Base-by-base conservation (phyloP, 2,113 vertebrate genomes). In the Laterallus jamaicensis region DNA sequence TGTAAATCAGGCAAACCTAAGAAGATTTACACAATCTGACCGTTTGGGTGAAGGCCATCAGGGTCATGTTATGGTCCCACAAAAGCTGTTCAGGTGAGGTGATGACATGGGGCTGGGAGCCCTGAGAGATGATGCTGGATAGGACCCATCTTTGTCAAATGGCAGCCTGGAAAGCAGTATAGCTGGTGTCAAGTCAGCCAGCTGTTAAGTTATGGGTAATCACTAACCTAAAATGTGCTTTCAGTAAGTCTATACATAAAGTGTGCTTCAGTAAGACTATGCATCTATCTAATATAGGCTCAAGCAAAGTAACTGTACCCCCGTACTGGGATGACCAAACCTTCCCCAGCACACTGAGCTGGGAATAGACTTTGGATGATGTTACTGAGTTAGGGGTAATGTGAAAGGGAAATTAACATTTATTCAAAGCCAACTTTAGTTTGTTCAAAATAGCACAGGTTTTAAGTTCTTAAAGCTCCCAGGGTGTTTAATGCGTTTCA, bases 391-490 rank as follows among this genome's bases (percentile, higher is more conserved):
- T 76, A 83, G 66, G 62, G 18, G 71, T 11, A 75, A 55, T 13
- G 15, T 15, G 29, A 69, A 69, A 83, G 20, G 40, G 5, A 80
- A 85, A 40, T 47, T 42, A 83, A 44, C 28, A 42, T 82, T 81
- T 73, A 69, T 70, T 78, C 60, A 86, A 37, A 73, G 6, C 3
- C 75, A 82, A 28, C 5, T 68, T 95, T 50, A 93, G 70, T 76
- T 90, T 62, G 64, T 63, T 74, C 26, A 90, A 78, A 94, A 96
- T 56, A 92, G 31, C 64, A 68, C 12, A 70, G 39, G 29, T 69
- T 85, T 93, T 49, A 87, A 79, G 40, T 66, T 54, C 70, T 90
- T 86, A 92, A 81, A 17, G 22, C 39, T 91, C 60, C 29, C 3
- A 6, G 17, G 12, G 7, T 83, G 60, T 55, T 80, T 80, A 93